Percentiles rank a stretch among this genome's conserved stretches.
Evolutionary conservation across 1,140 invertebrate genomes (phyloP).

Genomic region (Ladona fulva): DNA sequence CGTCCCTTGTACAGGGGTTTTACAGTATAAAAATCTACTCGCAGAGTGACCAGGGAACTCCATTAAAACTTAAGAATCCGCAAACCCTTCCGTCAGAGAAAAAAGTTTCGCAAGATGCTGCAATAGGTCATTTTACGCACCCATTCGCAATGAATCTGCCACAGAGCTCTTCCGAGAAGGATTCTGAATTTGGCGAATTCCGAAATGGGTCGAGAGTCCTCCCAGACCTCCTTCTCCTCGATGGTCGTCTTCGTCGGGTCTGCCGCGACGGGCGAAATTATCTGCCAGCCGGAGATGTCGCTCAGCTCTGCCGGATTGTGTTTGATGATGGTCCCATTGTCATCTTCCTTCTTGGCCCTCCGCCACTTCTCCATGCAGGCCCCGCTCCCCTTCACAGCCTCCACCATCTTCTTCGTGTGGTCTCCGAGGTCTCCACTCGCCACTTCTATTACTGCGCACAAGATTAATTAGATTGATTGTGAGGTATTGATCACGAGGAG

Average conservation of each 20-base stretch:
- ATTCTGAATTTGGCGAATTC: neutral
- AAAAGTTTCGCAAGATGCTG: too few species aligned
- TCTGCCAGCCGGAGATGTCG: too few species aligned
- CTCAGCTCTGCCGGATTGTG: neutral
- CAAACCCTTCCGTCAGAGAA: too few species aligned
- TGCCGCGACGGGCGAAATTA: too few species aligned
- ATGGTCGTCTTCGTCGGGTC: too few species aligned
- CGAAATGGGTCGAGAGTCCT: neutral
- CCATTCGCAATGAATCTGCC: neutral
- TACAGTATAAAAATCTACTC: too few species aligned
- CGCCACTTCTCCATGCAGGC: neutral
- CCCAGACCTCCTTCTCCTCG: neutral
- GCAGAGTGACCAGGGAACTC: too few species aligned
- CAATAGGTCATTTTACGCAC: neutral
- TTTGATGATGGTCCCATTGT: neutral
- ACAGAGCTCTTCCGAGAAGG: neutral
- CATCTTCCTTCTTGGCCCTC: neutral
- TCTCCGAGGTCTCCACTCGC: neutral
- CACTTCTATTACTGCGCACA: neutral
- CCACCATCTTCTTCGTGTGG: neutral
- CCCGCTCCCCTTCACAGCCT: neutral
- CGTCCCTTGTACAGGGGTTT: too few species aligned
- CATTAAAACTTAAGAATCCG: too few species aligned
- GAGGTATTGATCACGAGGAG: too few species aligned
- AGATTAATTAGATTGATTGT: too few species aligned